Evolutionary conservation across 2,113 vertebrate genomes (phyloP), one percentile per base, ranked within the genome.

Genomic region (Platanista minor): DNA sequence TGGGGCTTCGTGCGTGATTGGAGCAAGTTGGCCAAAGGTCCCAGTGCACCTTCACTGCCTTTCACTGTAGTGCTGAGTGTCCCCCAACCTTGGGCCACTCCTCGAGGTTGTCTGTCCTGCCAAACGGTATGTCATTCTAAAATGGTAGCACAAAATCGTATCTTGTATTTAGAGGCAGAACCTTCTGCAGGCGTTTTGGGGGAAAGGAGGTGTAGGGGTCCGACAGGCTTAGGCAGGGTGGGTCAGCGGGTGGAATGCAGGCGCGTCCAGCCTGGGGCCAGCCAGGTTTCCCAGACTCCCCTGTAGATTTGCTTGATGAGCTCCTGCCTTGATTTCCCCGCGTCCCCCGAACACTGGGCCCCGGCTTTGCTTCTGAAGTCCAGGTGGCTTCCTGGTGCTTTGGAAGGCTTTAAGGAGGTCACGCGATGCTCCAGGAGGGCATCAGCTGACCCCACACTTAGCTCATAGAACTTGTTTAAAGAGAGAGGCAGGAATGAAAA

Each of bases 1-100:
- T 21, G 0, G 31, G 72, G 87, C 29, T 31, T 36, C 23, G 0
- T 2, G 0, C 2, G 1, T 5, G 3, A 17, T 33, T 17, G 2
- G 29, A 71, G 43, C 71, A 7, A 39, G 64, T 11, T 59, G 39
- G 59, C 57, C n/a, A 1, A 3, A 31, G 74, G 75, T 7, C 59
- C 82, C 77, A 12, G 69, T 33, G 1, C 0, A 5, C 66, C 49
- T 71, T 17, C 4, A 15, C 82, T 62, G 62, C 43, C 52, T 15
- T 52, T 52, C 15, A 18, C 69, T 41, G 14, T 1, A 1, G 54
- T 31, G 25, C 91, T 27, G 8, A 3, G 15, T 1, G 14, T 36
- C 9, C 84, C 5, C n/a, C 57, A 7, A 7, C 25, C 29, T 33
- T 27, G 1, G 0, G 7, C 59, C 49, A 6, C 59, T 62, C 41